phyloP scores from a whole-genome alignment of 2,113 vertebrate genomes.

The Calidris pugnax region DNA sequence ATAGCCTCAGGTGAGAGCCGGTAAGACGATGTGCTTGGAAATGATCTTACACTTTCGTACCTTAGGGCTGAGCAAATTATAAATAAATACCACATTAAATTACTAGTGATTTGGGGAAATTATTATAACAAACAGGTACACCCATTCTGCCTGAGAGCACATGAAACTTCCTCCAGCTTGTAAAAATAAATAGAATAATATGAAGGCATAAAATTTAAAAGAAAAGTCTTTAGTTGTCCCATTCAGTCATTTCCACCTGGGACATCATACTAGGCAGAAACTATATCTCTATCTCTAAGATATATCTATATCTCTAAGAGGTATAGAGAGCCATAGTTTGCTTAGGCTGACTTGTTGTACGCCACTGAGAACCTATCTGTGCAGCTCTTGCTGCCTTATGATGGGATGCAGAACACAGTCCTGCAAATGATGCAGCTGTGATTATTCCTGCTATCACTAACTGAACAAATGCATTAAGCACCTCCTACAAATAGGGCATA shows the following conservation, averaged over 20 bases:
- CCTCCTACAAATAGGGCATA: background rate
- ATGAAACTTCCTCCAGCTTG: background rate
- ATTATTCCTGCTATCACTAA: background rate
- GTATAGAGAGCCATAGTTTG: background rate
- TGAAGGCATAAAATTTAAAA: background rate
- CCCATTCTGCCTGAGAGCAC: background rate
- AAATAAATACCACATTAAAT: background rate
- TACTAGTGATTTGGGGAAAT: background rate
- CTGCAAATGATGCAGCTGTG: background rate
- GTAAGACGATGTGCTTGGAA: background rate
- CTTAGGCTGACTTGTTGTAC: background rate
- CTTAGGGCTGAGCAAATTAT: background rate
- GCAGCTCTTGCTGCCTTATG: background rate
- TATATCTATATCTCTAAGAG: no score
- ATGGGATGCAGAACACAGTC: background rate
- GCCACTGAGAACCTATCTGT: background rate
- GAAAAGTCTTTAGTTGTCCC: background rate
- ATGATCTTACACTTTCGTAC: accelerated
- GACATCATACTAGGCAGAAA: background rate
- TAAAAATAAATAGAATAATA: background rate
- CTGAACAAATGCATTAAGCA: background rate
- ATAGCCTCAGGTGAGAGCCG: background rate
- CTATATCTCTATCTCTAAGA: no score
- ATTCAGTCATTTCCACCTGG: background rate
- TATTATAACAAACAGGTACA: background rate